These are phyloP conservation scores for Nannobrachium achirus DNA, from an alignment of 2,113 vertebrate species.

Conservation along the genomic window DNA sequence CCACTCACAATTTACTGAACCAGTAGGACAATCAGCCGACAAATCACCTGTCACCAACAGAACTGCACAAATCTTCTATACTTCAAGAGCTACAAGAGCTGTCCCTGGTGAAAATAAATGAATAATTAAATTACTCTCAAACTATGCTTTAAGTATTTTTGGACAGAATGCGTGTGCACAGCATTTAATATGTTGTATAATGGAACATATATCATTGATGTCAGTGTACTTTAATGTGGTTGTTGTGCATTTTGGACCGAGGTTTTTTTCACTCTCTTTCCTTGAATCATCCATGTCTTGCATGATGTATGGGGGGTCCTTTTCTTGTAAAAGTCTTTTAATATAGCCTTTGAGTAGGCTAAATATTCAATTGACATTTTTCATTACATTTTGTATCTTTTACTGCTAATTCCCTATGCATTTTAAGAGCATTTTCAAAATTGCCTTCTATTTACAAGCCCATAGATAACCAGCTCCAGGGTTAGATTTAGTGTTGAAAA, in stretches of 20 bases:
- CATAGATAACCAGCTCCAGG: constrained; percentile 67
- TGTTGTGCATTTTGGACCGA: neutral
- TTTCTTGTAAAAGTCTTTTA: constrained; percentile 27
- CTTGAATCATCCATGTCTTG: neutral
- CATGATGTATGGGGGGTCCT: neutral
- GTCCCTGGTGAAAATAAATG: too few relatives aligned
- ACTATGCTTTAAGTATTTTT: too few relatives aligned
- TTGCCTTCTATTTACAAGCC: constrained; percentile 77
- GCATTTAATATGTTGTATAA: too few relatives aligned
- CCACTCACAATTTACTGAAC: constrained; percentile 19
- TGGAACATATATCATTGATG: too few relatives aligned
- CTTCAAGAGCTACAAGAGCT: neutral
- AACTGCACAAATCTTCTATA: neutral
- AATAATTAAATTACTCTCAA: too few relatives aligned
- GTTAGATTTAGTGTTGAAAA: constrained; percentile 60
- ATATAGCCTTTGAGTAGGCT: constrained; percentile 45
- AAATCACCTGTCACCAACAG: constrained; percentile 30
- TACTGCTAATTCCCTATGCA: constrained; percentile 74
- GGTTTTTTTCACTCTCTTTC: neutral
- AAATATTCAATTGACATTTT: constrained; percentile 63
- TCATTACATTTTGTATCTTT: constrained; percentile 65
- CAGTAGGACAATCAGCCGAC: constrained; percentile 27
- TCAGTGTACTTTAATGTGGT: too few relatives aligned
- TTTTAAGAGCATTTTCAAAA: constrained; percentile 68
- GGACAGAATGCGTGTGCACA: too few relatives aligned